A percentile compares a stretch with the other conserved stretches of the same genome.
These are phyloP conservation scores for Ranitomeya variabilis DNA, from an alignment of 2,113 vertebrate genomes.

Conservation along the genomic window DNA sequence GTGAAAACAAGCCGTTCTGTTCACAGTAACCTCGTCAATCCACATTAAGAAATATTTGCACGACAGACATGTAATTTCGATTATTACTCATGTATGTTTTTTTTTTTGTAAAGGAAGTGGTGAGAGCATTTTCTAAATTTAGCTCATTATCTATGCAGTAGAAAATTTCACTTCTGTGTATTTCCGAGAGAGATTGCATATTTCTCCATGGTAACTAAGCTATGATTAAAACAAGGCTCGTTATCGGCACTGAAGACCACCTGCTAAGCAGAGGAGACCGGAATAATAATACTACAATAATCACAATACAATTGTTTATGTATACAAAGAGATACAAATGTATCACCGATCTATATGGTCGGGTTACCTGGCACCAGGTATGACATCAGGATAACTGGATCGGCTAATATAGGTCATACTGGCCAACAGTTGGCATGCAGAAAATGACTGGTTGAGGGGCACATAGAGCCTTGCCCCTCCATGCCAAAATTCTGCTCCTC, in stretches of 20 bases:
- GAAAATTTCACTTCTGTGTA: conserved; percentile 86
- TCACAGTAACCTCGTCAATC: conserved; percentile 62
- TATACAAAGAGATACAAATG: neutral
- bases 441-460: too few species aligned
- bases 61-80: conserved; percentile 67
- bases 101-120: conserved; percentile 79
- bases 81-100: conserved; percentile 63
- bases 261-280: conserved; percentile 83
- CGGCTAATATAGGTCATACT: too few species aligned
- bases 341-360: neutral
- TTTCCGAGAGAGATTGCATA: conserved; percentile 86
- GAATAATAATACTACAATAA: conserved; percentile 65
- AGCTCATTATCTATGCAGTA: conserved; percentile 86
- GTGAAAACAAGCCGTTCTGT: conserved; percentile 62
- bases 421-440: too few species aligned
- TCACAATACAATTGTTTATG: conserved; percentile 63
- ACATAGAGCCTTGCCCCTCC: too few species aligned
- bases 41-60: conserved; percentile 74
- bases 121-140: conserved; percentile 84
- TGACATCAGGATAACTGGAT: too few species aligned
- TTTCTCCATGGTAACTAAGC: conserved; percentile 88
- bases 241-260: conserved; percentile 82
- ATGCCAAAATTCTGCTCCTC: too few species aligned
- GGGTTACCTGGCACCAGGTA: neutral
- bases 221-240: conserved; percentile 86